Conservation (phyloP, 1,140 invertebrate species). For the Cydia pomonella region DNA sequence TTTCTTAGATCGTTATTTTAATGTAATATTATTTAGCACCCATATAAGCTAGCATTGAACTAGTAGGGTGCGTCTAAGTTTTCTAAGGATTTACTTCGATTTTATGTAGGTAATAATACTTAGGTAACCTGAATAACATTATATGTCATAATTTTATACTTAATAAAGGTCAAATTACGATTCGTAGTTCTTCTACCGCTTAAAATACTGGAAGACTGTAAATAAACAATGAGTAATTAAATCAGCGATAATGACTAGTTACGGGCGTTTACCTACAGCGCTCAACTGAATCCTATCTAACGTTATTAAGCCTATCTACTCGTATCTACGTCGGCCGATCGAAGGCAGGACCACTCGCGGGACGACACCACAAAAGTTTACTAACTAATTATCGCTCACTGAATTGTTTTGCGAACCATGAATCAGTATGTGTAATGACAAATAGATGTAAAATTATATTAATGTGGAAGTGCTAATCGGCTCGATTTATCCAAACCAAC, state of each 20-base stretch:
- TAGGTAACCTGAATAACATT: conserved; percentile 22
- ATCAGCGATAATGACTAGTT: conserved; percentile 37
- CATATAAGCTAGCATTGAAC: conserved; percentile 62
- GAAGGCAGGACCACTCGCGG: conserved; percentile 1
- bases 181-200: conserved; percentile 49
- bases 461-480: background rate
- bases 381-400: background rate
- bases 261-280: conserved; percentile 13
- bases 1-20: conserved; percentile 33
- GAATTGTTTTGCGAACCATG: background rate
- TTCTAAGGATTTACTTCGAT: conserved; percentile 40
- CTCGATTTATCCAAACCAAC: background rate
- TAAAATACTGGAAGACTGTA: conserved; percentile 71
- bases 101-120: conserved; percentile 32
- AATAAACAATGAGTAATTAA: conserved; percentile 48
- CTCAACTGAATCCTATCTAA: conserved; percentile 39
- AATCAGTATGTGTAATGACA: background rate
- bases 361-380: background rate
- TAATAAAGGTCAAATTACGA: conserved; percentile 43
- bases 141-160: conserved; percentile 23
- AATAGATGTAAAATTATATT: background rate
- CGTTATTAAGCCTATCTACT: conserved; percentile 35
- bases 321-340: conserved; percentile 3
- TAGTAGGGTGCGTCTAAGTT: conserved; percentile 53
- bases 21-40: conserved; percentile 60